Base-by-base conservation (phyloP, 2,113 vertebrate genomes). In the Menidia beryllina region DNA sequence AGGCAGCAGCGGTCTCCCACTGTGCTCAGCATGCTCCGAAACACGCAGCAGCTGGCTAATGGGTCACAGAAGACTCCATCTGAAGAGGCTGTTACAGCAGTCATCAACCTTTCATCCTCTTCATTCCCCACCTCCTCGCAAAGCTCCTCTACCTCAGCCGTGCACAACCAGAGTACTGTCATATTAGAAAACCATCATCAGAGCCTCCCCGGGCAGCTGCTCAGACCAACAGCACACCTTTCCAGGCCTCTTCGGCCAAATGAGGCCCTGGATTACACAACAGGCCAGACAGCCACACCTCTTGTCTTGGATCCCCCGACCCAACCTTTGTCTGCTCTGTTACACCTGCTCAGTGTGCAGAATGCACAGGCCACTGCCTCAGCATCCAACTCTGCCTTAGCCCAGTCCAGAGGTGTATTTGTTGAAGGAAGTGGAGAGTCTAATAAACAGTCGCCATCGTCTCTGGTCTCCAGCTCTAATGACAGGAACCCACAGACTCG, bases 281-380 rank as follows among this genome's bases (percentile, higher is more conserved):
- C 89, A 75, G 69, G 81, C 36, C 43, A 47, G 67, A 55, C 83
- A 7, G 45, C 77, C 5, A 20, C 65, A 39, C 59, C 87, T 43
- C 83, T 88, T 13, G 62, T 72, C 49, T 69, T 90, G 73, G 91
- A 91, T 56, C 86, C 93, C 73, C 89, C 92, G 3, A 93, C 89
- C 3, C 93, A 94, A 82, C 93, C 93, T 5, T 82, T 94, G 17
- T 94, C 93, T 15, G 91, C 93, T 54, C 74, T 94, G 47, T 81
- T 94, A 36, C 93, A 92, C 83, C 87, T 93, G 39, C 90, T 94
- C 59, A 92, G 91, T 69, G 85, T 92, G 25, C 91, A 92, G 76
- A 92, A 88, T 26, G 88, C 88, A 0, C 91, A 92, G 66, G 84
- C 81, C 30, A 13, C 81, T 30, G 79, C 69, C 20, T 79, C 76